Base-by-base conservation (phyloP, 1,140 invertebrate species). In the Globodera rostochiensis region DNA sequence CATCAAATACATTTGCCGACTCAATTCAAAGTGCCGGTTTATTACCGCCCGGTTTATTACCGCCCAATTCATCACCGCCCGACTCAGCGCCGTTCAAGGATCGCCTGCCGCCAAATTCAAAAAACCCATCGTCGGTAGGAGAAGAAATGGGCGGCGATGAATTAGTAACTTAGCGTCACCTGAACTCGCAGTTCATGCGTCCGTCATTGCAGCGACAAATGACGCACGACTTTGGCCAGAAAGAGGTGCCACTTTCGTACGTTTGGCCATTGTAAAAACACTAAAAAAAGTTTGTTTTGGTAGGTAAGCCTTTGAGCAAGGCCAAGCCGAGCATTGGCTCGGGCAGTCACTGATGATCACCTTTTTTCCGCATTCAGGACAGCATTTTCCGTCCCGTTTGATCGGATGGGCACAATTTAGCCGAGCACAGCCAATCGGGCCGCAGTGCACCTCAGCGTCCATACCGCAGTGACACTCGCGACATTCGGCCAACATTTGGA, bases 201-300 rank as follows among this genome's bases (percentile, higher is more conserved):
- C 86, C 86, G 73, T 87, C 74, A 21, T 69, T 74, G 71, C 86
- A 87, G 25, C 11, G 15, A 69, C 86, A 87, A n/a, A 69, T 76
- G 9, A 88, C 87, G 67, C 86, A 87, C 57, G 76, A 46, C 73
- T 87, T 87, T 19, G 86, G 86, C 87, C 87, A 87, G 70, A 86
- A 79, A 50, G 73, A 50, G 73, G 80, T 81, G 4, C 85, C 85
- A 71, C 77, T 73, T 74, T 87, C 80, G 60, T 86, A 83, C 69
- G 79, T 60, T 0, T 53, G 53, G 47, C 85, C 85, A 77, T 86
- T 86, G 75, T 88, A 86, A 46, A 73, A 84, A 21, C 85, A 86
- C 83, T 85, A 13, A 70, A 84, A 80, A 9, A 71, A 21, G 8
- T 21, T 49, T 25, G 25, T 25, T 25, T 25, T 25, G 25, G 25